Base-by-base conservation (phyloP, 2,113 vertebrate species). In the Xiphophorus maculatus region DNA sequence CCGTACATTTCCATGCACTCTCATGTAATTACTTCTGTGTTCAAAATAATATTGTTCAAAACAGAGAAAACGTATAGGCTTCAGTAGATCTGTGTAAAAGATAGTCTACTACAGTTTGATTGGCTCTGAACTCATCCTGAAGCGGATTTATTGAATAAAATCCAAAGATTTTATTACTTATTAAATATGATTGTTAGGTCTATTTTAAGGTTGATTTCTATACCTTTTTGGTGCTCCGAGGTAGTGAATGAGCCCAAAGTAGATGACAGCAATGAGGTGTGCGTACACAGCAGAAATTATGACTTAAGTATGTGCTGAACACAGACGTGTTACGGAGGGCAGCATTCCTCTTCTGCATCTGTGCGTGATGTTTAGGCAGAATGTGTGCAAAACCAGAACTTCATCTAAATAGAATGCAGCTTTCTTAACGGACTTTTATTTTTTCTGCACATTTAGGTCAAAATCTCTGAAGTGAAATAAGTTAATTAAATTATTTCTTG, bases 161-260 rank as follows among this genome's bases (percentile, higher is more conserved):
- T 77, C 75, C 71, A 62, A 68, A 33, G 0, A 71, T 82, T 88
- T 83, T 61, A 70, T 27, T 65, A 84, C 66, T 32, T 27, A 78
- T 89, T 75, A 68, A 60, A 79, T 28, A 66, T 83, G 84, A 90
- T 90, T 89, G 84, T 83, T 68, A 77, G 73, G 29, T 84, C 67
- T 27, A 69, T 79, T 84, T 88, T 83, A 79, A 78, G 61, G 69
- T 80, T 74, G 67, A 86, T 80, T 72, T 76, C 40, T 71, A 71
- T 42, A 67, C 63, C 33, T 69, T 76, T 83, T 85, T 51, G 69
- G 81, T 69, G 76, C 63, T 84, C 74, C 64, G 65, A 87, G 78
- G 85, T 76, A 83, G 82, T 81, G 76, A 85, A 86, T 84, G 76
- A 89, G 64, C 70, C 83, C 70, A 82, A 82, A 76, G 30, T 83